Base-by-base conservation (phyloP, 2,888 invertebrate genomes). In the Argyresthia goedartella region DNA sequence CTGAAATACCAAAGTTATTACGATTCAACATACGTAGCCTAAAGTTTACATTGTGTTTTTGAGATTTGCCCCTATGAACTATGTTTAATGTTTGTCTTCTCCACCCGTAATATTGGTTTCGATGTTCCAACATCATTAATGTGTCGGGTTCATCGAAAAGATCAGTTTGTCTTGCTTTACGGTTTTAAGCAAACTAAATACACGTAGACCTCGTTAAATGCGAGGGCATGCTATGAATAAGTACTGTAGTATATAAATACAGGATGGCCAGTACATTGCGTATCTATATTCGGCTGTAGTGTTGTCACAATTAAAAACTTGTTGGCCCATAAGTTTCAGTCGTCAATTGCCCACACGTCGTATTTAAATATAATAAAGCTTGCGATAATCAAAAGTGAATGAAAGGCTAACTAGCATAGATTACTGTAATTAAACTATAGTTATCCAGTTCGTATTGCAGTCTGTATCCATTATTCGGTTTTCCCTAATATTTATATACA, bases 21-120 rank as follows among this genome's bases (percentile, higher is more conserved):
- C 75, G 80, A 67, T 73, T 82, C 80, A 82, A 82, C 81, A 78
- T 81, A 78, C 84, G 71, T 85, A 85, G 75, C 84, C 82, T 85
- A 85, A 81, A 76, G 73, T 48, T 46, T 85, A 85, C 77, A 81
- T 78, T 78, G 77, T 81, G 81, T 79, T 79, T 73, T 73, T 76
- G 69, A 76, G 76, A 80, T 80, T 77, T 78, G 80, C 78, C 81
- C 73, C 78, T 85, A 82, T 75, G 77, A 69, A 74, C 78, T 82
- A 25, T 25, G 25, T 25, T 25, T 25, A 25, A 25, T 25, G 2
- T 25, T 63, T 61, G 14, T 36, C 74, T 75, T 81, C 75, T 75
- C 79, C 71, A 81, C 73, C 79, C 74, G 69, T 76, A 69, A 73
- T 79, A 25, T 4, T 72, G 71, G 80, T 51, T 52, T 51, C 49